Conservation (phyloP, 1,140 invertebrate genomes). For the Temnothorax curvispinosus region DNA sequence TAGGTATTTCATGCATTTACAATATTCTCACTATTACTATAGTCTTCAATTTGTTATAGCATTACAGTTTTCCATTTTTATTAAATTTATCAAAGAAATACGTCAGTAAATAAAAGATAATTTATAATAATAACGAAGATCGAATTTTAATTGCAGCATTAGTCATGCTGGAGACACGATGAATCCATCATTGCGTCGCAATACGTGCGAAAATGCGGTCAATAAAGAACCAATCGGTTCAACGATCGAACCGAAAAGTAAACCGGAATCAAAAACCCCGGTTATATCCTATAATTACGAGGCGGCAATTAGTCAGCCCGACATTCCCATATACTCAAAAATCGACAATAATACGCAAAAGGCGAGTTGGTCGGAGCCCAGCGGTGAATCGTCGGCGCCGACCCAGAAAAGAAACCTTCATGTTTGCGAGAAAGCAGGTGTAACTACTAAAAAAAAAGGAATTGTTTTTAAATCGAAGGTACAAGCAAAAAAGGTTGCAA, state of each 20-base stretch:
- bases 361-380: background rate
- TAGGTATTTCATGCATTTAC: background rate
- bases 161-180: constrained; percentile 69
- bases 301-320: constrained; percentile 64
- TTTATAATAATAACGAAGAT: background rate
- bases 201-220: constrained; percentile 25
- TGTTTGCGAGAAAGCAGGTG: background rate
- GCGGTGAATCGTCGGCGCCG: background rate
- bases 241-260: background rate
- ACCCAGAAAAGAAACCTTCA: background rate
- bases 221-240: background rate
- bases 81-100: background rate
- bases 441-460: constrained; percentile 6
- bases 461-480: background rate
- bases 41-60: background rate
- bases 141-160: constrained; percentile 40
- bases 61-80: background rate
- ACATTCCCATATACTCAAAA: constrained; percentile 37
- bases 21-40: background rate
- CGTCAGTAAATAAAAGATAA: background rate
- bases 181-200: constrained; percentile 59
- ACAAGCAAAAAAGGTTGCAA: background rate
- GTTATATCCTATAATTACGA: constrained; percentile 66
- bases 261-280: background rate
- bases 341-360: background rate